Evolutionary conservation across 2,888 invertebrate species (phyloP).

Genomic region (Ormyrus thymus): DNA sequence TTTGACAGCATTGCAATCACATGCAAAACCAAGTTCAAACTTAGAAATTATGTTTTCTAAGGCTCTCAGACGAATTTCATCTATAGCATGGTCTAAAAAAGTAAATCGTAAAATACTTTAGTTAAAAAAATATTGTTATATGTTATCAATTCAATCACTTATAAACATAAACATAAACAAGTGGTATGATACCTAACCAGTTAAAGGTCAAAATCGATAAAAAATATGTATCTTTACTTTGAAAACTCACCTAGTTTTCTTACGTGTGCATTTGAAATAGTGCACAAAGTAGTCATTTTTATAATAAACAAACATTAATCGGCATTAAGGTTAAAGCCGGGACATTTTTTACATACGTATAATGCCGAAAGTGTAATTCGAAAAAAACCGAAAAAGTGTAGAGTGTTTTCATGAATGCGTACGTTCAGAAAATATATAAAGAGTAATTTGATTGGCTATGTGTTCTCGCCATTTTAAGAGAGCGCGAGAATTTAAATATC

Average conservation of each 20-base stretch:
- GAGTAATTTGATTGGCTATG: too few relatives aligned
- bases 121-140: background rate
- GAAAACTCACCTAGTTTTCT: slow-evolving; percentile 66
- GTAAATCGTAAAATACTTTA: background rate
- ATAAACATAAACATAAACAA: slow-evolving; percentile 21
- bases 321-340: slow-evolving; percentile 26
- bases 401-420: too few relatives aligned
- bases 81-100: slow-evolving; percentile 77
- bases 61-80: slow-evolving; percentile 79
- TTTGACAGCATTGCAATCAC: slow-evolving; percentile 79
- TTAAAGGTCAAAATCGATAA: slow-evolving; percentile 6
- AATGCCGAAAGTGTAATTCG: background rate
- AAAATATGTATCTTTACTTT: background rate
- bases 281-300: slow-evolving; percentile 61
- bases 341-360: slow-evolving; percentile 30
- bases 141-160: background rate
- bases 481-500: too few relatives aligned
- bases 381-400: slow-evolving; percentile 1
- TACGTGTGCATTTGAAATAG: slow-evolving; percentile 65
- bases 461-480: too few relatives aligned
- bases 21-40: slow-evolving; percentile 79
- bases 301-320: slow-evolving; percentile 19
- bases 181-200: background rate
- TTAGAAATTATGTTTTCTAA: slow-evolving; percentile 78
- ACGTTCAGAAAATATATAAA: slow-evolving; percentile 6